These are phyloP conservation scores for Hermaeophaga mercurialis DNA, from an alignment of 2,888 invertebrate genomes.

Conservation along the genomic window DNA sequence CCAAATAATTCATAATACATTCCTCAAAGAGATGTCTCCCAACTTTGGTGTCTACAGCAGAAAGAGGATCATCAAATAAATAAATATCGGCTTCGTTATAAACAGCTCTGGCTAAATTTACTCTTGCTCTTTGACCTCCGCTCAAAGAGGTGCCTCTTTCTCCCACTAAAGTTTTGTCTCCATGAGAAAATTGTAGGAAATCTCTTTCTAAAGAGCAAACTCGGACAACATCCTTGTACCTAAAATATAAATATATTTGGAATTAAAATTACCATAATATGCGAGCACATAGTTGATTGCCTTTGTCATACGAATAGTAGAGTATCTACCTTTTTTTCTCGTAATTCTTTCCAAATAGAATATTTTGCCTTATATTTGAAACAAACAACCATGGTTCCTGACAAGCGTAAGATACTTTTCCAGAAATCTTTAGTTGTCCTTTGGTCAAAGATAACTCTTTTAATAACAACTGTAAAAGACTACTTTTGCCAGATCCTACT, in stretches of 20 bases:
- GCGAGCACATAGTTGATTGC: not conserved
- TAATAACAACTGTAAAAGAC: slow-evolving; percentile 72
- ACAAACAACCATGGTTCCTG: slow-evolving; percentile 83
- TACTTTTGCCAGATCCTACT: slow-evolving; percentile 74
- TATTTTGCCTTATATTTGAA: slow-evolving; percentile 76
- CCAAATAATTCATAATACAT: slow-evolving; percentile 65
- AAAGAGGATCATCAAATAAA: slow-evolving; percentile 79
- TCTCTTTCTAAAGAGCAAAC: slow-evolving; percentile 72
- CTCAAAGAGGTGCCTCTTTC: slow-evolving; percentile 79
- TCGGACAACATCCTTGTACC: slow-evolving; percentile 58
- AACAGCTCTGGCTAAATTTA: slow-evolving; percentile 77
- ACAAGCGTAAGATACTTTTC: slow-evolving; percentile 71
- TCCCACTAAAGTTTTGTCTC: slow-evolving; percentile 77
- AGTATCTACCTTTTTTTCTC: slow-evolving; percentile 59
- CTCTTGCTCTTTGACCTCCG: slow-evolving; percentile 81
- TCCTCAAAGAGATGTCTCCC: slow-evolving; percentile 76
- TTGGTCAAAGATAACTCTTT: slow-evolving; percentile 69
- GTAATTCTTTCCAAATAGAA: slow-evolving; percentile 75
- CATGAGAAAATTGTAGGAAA: slow-evolving; percentile 71
- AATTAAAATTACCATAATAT: not conserved
- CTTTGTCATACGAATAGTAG: not conserved
- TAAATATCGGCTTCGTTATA: slow-evolving; percentile 79
- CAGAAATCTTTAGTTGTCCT: slow-evolving; percentile 68
- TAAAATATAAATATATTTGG: slow-evolving; percentile 15
- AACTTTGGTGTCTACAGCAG: slow-evolving; percentile 80